These are phyloP conservation scores for Spea multiplicata DNA, from an alignment of 2,113 vertebrate genomes.

Conservation along the genomic window DNA sequence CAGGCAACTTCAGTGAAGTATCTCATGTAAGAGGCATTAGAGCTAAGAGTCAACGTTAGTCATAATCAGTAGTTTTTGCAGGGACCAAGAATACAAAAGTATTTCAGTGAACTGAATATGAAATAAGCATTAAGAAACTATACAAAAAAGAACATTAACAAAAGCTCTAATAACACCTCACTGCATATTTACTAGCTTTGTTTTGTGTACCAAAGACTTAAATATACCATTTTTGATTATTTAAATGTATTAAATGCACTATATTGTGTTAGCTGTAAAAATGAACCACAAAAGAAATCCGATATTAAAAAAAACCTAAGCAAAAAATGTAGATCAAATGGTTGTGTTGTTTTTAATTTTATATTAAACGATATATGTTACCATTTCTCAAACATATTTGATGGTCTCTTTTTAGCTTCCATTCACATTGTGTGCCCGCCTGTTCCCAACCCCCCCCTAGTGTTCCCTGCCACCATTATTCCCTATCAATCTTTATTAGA, in stretches of 20 bases:
- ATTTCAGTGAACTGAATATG: conserved; percentile 6
- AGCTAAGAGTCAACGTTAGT: conserved; percentile 31
- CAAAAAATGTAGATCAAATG: no score
- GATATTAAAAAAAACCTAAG: no score
- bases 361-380: no score
- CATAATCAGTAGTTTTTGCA: conserved; percentile 36
- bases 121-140: conserved; percentile 8
- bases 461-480: no score
- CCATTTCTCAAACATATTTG: no score
- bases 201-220: not conserved
- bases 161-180: not conserved
- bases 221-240: not conserved
- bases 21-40: conserved; percentile 41
- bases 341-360: no score
- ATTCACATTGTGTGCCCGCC: no score
- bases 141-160: not conserved
- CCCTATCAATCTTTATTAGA: no score
- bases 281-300: no score
- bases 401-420: no score
- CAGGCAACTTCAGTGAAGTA: conserved; percentile 31
- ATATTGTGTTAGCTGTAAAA: not conserved
- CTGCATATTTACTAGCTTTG: not conserved
- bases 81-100: not conserved
- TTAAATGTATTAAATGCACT: not conserved
- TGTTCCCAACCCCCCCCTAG: no score